Evolutionary conservation across 2,113 vertebrate genomes (phyloP).

Genomic region (Lasiurus borealis): DNA sequence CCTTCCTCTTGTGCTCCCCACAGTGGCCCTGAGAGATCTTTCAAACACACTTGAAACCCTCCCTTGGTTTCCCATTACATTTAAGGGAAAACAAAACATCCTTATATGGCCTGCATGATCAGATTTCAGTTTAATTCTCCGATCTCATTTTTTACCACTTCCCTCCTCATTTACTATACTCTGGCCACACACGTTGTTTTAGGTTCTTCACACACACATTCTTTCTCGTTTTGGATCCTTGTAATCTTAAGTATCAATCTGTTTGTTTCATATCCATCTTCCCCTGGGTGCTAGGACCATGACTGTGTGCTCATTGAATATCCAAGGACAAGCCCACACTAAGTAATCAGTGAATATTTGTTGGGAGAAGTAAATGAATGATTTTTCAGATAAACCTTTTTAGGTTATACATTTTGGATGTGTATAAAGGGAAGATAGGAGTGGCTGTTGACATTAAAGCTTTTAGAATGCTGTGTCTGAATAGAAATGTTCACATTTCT

Average conservation of each 20-base stretch:
- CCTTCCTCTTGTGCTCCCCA: not conserved
- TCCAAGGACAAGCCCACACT: not conserved
- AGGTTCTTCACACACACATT: not conserved
- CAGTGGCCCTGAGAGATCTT: not conserved
- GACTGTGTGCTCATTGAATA: not conserved
- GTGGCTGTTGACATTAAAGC: not conserved
- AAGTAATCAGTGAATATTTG: not conserved
- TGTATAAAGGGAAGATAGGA: not conserved
- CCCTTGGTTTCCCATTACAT: not conserved
- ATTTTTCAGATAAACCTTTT: slow-evolving; percentile 29
- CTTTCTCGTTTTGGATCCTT: not conserved
- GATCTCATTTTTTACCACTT: not conserved
- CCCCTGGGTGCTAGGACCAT: too few species aligned
- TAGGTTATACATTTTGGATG: not conserved
- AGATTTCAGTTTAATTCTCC: not conserved
- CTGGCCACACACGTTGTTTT: not conserved
- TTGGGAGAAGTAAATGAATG: not conserved
- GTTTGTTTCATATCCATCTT: not conserved
- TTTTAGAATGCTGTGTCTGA: not conserved
- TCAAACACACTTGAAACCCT: not conserved
- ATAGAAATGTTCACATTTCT: not conserved
- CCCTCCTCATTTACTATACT: not conserved
- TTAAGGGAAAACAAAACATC: not conserved
- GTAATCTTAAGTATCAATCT: not conserved
- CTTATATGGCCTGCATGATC: not conserved